phyloP scores from a whole-genome alignment of 2,797 vertebrate genomes.

The Sorex maritimensis region DNA sequence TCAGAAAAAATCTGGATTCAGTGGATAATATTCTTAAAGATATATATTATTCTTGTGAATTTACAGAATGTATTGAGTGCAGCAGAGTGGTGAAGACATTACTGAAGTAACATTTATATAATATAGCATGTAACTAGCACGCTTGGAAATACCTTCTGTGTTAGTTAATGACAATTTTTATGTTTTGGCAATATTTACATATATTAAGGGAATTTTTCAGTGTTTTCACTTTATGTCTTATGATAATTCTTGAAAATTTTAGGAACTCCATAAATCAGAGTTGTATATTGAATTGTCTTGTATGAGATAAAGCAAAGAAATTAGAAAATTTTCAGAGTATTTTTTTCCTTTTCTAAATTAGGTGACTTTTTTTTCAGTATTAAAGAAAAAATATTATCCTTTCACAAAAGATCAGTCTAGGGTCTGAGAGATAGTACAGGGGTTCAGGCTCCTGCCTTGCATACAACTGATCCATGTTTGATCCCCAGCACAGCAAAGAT shows the following conservation, averaged over 20 bases:
- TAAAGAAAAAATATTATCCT: not conserved
- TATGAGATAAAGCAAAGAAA: too few species aligned
- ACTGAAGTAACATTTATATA: too few species aligned
- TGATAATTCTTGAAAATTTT: conserved; percentile 10
- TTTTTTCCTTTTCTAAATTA: conserved; percentile 36
- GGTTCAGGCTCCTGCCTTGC: too few species aligned
- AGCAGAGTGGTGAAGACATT: too few species aligned
- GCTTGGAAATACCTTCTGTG: conserved; percentile 7
- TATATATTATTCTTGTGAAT: too few species aligned
- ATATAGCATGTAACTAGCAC: not conserved
- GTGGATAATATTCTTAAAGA: too few species aligned
- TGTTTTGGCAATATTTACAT: not conserved
- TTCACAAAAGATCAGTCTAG: not conserved
- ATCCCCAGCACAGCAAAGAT: too few species aligned
- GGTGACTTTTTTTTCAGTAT: not conserved
- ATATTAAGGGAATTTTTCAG: not conserved
- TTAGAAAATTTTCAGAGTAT: not conserved
- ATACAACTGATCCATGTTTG: too few species aligned
- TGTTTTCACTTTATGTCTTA: not conserved
- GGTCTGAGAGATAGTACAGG: too few species aligned
- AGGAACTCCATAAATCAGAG: not conserved
- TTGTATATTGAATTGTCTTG: not conserved
- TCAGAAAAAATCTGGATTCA: too few species aligned
- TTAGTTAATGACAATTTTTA: too few species aligned
- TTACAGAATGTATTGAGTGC: too few species aligned